Conservation (phyloP, 2,113 vertebrate genomes). For the Apteryx owenii region DNA sequence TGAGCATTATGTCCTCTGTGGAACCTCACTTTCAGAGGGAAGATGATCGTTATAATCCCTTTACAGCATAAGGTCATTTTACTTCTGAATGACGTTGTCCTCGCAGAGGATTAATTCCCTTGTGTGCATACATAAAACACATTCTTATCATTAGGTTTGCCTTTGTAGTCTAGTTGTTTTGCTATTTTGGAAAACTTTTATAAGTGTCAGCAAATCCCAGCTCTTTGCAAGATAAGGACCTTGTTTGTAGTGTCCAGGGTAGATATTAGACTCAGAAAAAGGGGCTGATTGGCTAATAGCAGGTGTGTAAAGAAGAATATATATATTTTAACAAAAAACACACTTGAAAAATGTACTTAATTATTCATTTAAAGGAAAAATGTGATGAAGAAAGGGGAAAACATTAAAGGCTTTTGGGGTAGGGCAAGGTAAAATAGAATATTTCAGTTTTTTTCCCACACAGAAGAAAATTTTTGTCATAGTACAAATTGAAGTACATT, state of each 20-base stretch:
- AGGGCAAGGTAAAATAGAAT: neutral
- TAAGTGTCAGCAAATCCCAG: neutral
- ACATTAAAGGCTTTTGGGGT: neutral
- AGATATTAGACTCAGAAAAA: neutral
- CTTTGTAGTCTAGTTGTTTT: neutral
- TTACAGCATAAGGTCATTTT: neutral
- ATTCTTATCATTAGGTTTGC: neutral
- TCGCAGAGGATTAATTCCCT: neutral
- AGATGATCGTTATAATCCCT: neutral
- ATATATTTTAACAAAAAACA: neutral
- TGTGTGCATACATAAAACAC: neutral
- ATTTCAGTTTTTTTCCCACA: neutral
- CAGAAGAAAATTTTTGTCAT: neutral
- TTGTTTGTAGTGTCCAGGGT: neutral
- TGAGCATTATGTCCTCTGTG: neutral
- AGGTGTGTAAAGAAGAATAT: neutral
- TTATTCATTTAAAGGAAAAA: neutral
- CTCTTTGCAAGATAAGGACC: neutral
- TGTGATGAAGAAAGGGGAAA: neutral
- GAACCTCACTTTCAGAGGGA: neutral
- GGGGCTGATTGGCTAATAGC: neutral
- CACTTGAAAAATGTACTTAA: neutral
- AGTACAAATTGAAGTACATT: accelerated
- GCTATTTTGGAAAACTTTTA: neutral
- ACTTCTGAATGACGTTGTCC: neutral